A percentile compares a stretch with the other conserved stretches of the same genome.
Conservation (phyloP, 2,888 invertebrate species). For the Stratiomys singularior region DNA sequence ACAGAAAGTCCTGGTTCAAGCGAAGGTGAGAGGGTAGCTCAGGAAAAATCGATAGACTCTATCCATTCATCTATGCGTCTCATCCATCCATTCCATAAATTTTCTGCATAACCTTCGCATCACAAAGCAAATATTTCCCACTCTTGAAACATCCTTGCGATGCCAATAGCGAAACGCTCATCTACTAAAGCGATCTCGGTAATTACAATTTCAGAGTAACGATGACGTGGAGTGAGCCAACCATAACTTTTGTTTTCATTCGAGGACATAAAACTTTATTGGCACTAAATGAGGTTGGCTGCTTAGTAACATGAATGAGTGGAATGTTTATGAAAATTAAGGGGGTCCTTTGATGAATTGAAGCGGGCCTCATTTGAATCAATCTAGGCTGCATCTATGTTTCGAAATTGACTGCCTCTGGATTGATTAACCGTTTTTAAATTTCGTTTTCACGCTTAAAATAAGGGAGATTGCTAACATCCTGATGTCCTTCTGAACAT, state of each 20-base stretch:
- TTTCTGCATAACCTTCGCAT: slow-evolving; percentile 6
- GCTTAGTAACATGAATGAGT: not conserved
- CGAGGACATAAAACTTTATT: slow-evolving; percentile 24
- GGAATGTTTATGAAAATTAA: not conserved
- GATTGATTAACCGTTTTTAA: no score
- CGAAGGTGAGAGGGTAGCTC: not conserved
- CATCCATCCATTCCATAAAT: slow-evolving; percentile 8
- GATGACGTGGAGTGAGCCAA: slow-evolving; percentile 1
- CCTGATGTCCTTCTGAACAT: no score
- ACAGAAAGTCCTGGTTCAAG: not conserved
- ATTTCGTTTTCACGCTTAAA: no score
- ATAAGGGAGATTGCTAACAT: no score
- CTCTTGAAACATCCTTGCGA: not conserved
- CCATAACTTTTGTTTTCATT: slow-evolving; percentile 38
- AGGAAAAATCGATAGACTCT: slow-evolving; percentile 13
- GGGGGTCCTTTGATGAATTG: not conserved
- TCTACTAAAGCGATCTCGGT: slow-evolving; percentile 17
- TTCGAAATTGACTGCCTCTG: no score
- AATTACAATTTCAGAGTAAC: slow-evolving; percentile 20
- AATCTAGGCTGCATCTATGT: not conserved
- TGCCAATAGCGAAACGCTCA: not conserved
- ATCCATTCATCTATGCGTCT: not conserved
- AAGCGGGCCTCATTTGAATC: not conserved
- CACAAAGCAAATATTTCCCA: slow-evolving; percentile 5
- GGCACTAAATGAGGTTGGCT: slow-evolving; percentile 26